These are phyloP conservation scores for Solea senegalensis DNA, from an alignment of 2,113 vertebrate genomes.

Conservation along the genomic window DNA sequence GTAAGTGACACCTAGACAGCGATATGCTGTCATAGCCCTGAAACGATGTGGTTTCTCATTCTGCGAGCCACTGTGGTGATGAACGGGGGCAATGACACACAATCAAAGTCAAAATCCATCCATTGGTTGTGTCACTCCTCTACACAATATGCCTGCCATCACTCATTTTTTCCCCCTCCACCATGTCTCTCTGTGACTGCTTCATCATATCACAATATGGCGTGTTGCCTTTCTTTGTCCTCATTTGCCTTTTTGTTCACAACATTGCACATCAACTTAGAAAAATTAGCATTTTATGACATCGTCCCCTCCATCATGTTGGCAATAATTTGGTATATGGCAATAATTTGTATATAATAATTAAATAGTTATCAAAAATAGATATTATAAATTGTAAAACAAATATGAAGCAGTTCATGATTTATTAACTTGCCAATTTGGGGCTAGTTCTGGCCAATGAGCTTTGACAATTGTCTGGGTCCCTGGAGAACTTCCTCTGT, in stretches of 20 bases:
- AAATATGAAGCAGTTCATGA: too few relatives aligned
- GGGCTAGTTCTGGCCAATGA: too few relatives aligned
- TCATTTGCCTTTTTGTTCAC: background rate
- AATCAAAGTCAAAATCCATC: constrained; percentile 55
- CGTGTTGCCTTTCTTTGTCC: constrained; percentile 4
- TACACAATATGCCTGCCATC: constrained; percentile 19
- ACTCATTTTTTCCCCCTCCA: constrained; percentile 13
- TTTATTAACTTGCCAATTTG: too few relatives aligned
- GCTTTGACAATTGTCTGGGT: too few relatives aligned
- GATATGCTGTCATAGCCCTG: constrained; percentile 34
- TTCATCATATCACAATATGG: background rate
- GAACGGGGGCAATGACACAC: constrained; percentile 40
- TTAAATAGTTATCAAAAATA: too few relatives aligned
- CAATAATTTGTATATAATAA: too few relatives aligned
- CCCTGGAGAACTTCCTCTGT: too few relatives aligned
- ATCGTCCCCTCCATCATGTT: too few relatives aligned
- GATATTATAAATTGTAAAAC: too few relatives aligned
- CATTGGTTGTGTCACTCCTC: constrained; percentile 48
- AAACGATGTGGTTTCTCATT: constrained; percentile 36
- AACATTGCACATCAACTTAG: background rate
- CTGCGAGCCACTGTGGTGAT: constrained; percentile 35
- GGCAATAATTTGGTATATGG: too few relatives aligned
- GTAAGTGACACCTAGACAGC: constrained; percentile 44
- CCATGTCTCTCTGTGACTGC: constrained; percentile 1
- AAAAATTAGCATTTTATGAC: constrained; percentile 14